Evolutionary conservation across 2,113 vertebrate species (phyloP).

Genomic region (Damaliscus lunatus): DNA sequence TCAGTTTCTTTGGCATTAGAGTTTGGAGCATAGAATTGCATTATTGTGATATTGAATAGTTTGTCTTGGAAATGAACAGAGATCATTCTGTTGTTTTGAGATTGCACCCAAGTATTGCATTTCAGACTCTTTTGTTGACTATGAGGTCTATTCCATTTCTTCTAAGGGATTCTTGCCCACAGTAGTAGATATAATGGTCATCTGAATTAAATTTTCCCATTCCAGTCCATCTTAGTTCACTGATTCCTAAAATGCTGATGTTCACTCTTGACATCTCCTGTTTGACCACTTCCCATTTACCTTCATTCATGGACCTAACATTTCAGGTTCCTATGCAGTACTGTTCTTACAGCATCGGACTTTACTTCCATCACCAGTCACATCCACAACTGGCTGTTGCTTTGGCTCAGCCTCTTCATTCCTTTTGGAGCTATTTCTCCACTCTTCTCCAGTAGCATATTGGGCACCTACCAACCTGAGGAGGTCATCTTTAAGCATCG

Average conservation of each 20-base stretch:
- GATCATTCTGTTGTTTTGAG: not conserved
- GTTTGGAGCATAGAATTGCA: not conserved
- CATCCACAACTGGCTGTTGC: not conserved
- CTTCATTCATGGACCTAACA: not conserved
- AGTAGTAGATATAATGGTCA: not conserved
- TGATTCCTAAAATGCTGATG: not conserved
- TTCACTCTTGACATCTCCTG: not conserved
- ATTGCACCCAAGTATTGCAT: not conserved
- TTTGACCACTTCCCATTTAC: not conserved
- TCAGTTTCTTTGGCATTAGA: not conserved
- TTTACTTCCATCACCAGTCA: not conserved
- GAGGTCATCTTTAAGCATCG: not conserved
- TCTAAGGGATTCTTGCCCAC: not conserved
- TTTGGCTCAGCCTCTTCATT: not conserved
- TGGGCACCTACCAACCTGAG: not conserved
- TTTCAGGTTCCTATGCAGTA: not conserved
- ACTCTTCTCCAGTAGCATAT: not conserved
- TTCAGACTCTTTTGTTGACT: not conserved
- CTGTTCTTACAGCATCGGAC: not conserved
- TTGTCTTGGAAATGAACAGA: not conserved
- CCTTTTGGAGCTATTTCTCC: not conserved
- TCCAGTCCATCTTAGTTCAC: not conserved
- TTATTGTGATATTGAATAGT: not conserved
- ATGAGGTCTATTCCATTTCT: not conserved
- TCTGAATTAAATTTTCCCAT: not conserved